These are phyloP conservation scores for Syrista parreyssii DNA, from an alignment of 2,888 invertebrate genomes.

Conservation along the genomic window DNA sequence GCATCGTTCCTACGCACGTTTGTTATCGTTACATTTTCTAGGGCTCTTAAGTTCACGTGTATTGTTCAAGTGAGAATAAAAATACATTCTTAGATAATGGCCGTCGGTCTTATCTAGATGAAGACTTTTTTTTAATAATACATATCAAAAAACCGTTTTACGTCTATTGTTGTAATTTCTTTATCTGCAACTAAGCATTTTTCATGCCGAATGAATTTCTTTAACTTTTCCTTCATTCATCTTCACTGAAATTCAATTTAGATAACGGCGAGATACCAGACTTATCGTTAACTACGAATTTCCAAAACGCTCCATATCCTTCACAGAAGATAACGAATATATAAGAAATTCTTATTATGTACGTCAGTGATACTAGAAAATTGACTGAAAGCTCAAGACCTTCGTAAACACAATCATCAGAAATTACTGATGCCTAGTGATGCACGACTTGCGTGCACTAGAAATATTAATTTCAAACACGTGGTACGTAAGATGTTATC, in stretches of 20 bases:
- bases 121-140: too few relatives aligned
- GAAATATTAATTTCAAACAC: slow-evolving; percentile 33
- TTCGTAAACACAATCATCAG: background rate
- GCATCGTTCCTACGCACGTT: background rate
- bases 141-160: too few relatives aligned
- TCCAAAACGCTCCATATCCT: background rate
- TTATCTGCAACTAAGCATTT: background rate
- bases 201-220: background rate
- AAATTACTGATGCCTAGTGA: background rate
- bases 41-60: background rate
- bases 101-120: too few relatives aligned
- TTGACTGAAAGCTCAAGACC: background rate
- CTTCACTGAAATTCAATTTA: background rate
- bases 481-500: slow-evolving; percentile 1
- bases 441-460: slow-evolving; percentile 30
- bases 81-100: background rate
- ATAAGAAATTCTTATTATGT: background rate
- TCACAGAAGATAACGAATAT: background rate
- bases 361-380: too few relatives aligned
- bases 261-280: too few relatives aligned
- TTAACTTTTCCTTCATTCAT: background rate
- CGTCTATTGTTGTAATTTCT: too few relatives aligned
- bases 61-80: background rate
- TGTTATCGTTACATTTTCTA: background rate
- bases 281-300: too few relatives aligned